Conservation (phyloP, 2,797 vertebrate species). For the Poeciliopsis gracilis region DNA sequence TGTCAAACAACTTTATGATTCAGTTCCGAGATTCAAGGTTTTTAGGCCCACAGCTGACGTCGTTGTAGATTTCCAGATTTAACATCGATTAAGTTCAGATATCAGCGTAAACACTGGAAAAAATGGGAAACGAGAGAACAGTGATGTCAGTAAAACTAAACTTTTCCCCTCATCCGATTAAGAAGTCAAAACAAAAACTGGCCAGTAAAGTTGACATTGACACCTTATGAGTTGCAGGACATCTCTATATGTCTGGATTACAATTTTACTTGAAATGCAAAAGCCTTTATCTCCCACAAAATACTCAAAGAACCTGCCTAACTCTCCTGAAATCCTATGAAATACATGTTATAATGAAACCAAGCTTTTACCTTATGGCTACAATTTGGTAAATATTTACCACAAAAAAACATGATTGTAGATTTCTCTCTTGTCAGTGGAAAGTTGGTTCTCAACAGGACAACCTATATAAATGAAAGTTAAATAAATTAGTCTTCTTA, state of each 20-base stretch:
- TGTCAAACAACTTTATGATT: background rate
- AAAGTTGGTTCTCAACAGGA: too few relatives aligned
- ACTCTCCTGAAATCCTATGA: background rate
- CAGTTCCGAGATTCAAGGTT: background rate
- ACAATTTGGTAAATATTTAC: background rate
- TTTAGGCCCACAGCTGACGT: background rate
- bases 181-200: background rate
- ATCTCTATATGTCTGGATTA: background rate
- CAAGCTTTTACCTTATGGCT: background rate
- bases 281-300: background rate
- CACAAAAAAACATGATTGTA: background rate
- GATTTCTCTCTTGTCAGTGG: background rate
- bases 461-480: too few relatives aligned
- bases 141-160: background rate
- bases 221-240: background rate
- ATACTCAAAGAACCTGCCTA: background rate
- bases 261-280: background rate
- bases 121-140: background rate
- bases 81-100: background rate
- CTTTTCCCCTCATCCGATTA: background rate
- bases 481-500: background rate
- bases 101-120: background rate
- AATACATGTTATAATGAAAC: background rate
- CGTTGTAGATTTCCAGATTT: background rate
- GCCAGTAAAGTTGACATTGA: background rate